Evolutionary conservation across 1,140 invertebrate genomes (phyloP).

Genomic region (Diachasmimorpha longicaudata): DNA sequence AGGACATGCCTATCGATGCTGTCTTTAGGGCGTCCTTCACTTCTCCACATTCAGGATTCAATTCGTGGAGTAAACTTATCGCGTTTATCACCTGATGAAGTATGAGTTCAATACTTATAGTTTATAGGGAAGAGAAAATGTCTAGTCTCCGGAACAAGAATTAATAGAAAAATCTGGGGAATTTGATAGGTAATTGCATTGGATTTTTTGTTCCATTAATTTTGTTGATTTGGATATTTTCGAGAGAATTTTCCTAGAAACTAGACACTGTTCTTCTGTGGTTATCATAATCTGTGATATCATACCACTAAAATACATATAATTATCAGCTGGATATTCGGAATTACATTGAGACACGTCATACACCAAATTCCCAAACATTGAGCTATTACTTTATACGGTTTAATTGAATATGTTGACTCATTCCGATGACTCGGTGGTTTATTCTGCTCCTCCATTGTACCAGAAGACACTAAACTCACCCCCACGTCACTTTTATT

Average conservation of each 20-base stretch:
- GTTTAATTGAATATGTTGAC: neutral
- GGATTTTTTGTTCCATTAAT: too few relatives aligned
- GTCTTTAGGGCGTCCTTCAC: neutral
- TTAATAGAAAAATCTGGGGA: too few relatives aligned
- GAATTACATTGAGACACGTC: neutral
- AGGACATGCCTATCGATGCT: neutral
- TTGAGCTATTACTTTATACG: neutral
- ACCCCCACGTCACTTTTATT: neutral
- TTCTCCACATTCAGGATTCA: neutral
- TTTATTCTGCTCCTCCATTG: neutral
- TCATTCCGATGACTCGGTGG: neutral
- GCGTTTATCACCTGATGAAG: neutral
- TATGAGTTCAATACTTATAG: too few relatives aligned
- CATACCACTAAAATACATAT: neutral
- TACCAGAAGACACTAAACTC: neutral
- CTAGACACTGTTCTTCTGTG: too few relatives aligned
- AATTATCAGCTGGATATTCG: neutral
- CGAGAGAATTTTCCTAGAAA: too few relatives aligned
- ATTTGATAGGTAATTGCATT: too few relatives aligned
- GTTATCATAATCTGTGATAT: too few relatives aligned
- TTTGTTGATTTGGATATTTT: too few relatives aligned
- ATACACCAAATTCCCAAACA: neutral
- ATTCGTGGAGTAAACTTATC: neutral
- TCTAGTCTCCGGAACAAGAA: too few relatives aligned
- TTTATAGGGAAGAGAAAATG: too few relatives aligned